phyloP scores from a whole-genome alignment of 2,797 vertebrate genomes.

The Crocodylus rhombifer region DNA sequence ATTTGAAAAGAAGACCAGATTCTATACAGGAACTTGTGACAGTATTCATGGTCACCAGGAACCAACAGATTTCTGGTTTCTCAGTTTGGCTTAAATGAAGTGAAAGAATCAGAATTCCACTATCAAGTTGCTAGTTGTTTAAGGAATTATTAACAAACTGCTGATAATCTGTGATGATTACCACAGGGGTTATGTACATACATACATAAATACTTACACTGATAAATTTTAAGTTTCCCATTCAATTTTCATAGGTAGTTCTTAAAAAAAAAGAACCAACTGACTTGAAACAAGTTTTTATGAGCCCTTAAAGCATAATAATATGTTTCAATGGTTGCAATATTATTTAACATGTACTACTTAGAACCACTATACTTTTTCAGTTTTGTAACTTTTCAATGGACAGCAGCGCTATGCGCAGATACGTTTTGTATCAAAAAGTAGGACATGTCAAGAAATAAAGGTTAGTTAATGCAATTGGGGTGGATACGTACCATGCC shows the following conservation, averaged over 20 bases:
- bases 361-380: background rate
- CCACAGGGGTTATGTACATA: too few relatives aligned
- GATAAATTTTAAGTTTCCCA: too few relatives aligned
- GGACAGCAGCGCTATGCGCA: background rate
- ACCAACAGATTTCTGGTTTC: background rate
- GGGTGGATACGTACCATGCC: too few relatives aligned
- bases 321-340: background rate
- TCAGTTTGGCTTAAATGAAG: background rate
- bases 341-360: background rate
- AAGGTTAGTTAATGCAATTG: background rate
- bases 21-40: background rate
- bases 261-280: too few relatives aligned
- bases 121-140: too few relatives aligned
- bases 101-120: too few relatives aligned
- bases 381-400: background rate
- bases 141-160: too few relatives aligned
- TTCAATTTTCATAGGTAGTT: too few relatives aligned
- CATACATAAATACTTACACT: too few relatives aligned
- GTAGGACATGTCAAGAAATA: background rate
- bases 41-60: background rate
- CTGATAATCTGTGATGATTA: too few relatives aligned
- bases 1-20: background rate
- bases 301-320: too few relatives aligned
- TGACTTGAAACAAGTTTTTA: too few relatives aligned
- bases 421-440: background rate